Base-by-base conservation (phyloP, 37 sponge, comb jelly and placozoan genomes). In the Ephydatia muelleri region DNA sequence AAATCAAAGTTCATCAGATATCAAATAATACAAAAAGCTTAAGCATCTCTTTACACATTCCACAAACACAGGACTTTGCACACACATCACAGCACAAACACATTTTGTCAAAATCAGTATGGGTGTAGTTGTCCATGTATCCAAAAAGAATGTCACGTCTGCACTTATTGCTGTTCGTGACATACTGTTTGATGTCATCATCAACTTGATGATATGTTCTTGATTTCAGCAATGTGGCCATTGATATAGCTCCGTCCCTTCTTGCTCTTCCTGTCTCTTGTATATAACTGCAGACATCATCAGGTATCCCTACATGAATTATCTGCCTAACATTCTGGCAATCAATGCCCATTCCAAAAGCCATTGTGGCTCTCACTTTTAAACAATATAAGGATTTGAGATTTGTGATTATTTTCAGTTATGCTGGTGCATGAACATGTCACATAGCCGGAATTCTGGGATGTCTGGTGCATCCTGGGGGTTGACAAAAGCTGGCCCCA, bases 341-440 rank as follows among this genome's bases (percentile, higher is more conserved):
- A 77, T 87, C 88, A 11, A 87, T 57, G 12, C 88, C 88, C 88
- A 87, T 82, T 2, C 88, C 82, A 81, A 82, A 87, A 31, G 88
- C 88, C 28, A 78, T 48, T 29, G 89, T 88, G 65, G 79, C 68
- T 70, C 21, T 71, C 48, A 33, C 38, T 80, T 29, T 16, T 72
- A 73, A 87, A 87, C 27, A 30, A 23, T n/a, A 31, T 22, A 36
- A 87, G 34, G 13, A 83, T 88, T 16, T 35, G 28, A 21, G 33
- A 26, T 83, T 88, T 88, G 16, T 35, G 38, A 34, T 22, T 26
- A 38, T 16, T 36, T 27, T 73, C 80, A n/a, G 84, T 88, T 19
- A 70, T 64, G 70, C 89, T 83, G 16, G 89, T 88, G n/a, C n/a
- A n/a, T n/a, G 68, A 75, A 88, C 89, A 83, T 78, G 73, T 88